phyloP scores from a whole-genome alignment of 2,888 invertebrate genomes.

The Endotricha flammealis region DNA sequence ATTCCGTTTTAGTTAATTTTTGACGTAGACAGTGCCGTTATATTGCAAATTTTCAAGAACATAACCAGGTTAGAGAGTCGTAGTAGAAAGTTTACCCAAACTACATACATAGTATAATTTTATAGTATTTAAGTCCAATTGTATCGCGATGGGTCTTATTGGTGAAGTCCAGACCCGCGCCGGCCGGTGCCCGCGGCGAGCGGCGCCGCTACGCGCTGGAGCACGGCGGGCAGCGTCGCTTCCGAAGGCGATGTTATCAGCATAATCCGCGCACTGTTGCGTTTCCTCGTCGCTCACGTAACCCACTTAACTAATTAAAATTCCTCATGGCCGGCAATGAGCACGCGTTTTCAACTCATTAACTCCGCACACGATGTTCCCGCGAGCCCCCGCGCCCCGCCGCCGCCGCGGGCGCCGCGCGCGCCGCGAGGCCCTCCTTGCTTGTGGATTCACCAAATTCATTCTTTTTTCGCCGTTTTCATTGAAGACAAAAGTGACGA shows the following conservation, averaged over 20 bases:
- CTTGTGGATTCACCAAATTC: no score
- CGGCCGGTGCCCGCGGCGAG: neutral
- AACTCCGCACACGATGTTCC: slow-evolving; percentile 30
- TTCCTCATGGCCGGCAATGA: slow-evolving; percentile 51
- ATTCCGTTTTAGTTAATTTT: no score
- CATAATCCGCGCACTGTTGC: slow-evolving; percentile 39
- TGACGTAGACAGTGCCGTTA: no score
- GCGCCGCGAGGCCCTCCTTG: slow-evolving; percentile 6
- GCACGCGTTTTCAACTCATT: slow-evolving; percentile 52
- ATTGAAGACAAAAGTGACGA: no score
- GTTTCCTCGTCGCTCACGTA: slow-evolving; percentile 44
- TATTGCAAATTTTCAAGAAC: no score
- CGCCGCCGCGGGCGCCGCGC: slow-evolving; percentile 1
- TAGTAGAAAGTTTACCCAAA: no score
- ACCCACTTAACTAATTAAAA: slow-evolving; percentile 61
- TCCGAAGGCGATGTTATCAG: slow-evolving; percentile 26
- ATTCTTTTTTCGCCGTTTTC: no score
- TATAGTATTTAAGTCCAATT: no score
- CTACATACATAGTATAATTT: no score
- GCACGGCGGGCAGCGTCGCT: slow-evolving; percentile 23
- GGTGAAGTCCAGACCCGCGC: no score
- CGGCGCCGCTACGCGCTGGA: slow-evolving; percentile 12
- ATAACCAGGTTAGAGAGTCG: no score
- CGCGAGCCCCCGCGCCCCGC: slow-evolving; percentile 12
- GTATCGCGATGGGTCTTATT: no score